Percentiles rank a stretch among this genome's conserved stretches.
These are phyloP conservation scores for Psylliodes chrysocephalus DNA, from an alignment of 2,888 invertebrate genomes.

Conservation along the genomic window DNA sequence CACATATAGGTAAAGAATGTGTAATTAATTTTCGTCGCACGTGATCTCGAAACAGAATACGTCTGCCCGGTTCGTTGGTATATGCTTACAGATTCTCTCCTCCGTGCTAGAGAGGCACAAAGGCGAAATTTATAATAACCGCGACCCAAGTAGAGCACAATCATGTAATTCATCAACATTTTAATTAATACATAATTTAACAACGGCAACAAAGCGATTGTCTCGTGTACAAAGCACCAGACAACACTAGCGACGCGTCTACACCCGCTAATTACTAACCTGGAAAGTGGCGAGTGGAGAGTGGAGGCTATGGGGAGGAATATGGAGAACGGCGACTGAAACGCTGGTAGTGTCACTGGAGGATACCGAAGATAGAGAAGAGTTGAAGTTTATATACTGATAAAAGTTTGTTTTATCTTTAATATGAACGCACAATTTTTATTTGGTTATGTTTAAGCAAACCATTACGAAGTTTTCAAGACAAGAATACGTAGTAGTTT, in stretches of 20 bases:
- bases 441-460: too few relatives aligned
- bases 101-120: conserved; percentile 49
- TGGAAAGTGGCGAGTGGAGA: conserved; percentile 18
- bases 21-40: conserved; percentile 21
- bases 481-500: too few relatives aligned
- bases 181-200: conserved; percentile 63
- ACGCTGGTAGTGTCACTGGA: background rate
- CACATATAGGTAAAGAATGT: conserved; percentile 13
- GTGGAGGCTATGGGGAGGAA: background rate
- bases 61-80: background rate
- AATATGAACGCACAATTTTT: too few relatives aligned
- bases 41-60: conserved; percentile 24
- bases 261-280: conserved; percentile 34
- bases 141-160: conserved; percentile 55
- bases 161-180: conserved; percentile 62
- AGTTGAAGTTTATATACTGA: too few relatives aligned
- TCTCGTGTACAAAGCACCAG: conserved; percentile 46
- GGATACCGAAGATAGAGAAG: background rate
- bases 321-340: background rate
- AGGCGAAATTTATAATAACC: conserved; percentile 61
- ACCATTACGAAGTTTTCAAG: too few relatives aligned
- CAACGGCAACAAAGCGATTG: conserved; percentile 62
- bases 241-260: conserved; percentile 29
- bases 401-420: too few relatives aligned
- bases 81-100: conserved; percentile 15